Base-by-base conservation (phyloP, 2,888 invertebrate genomes). In the Chrysodeixis includens region DNA sequence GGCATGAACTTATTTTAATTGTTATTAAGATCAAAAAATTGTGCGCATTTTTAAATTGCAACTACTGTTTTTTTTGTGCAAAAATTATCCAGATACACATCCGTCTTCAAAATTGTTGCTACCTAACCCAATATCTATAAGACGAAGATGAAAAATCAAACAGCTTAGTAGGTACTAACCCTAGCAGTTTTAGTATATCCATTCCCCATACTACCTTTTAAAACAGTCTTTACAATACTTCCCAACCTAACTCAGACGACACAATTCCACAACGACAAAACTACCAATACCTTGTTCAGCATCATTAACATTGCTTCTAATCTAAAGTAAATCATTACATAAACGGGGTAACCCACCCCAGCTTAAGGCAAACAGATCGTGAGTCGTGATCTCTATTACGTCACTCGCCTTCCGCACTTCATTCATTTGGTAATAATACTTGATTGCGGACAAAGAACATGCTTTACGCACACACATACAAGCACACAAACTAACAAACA, bases 371-470 rank as follows among this genome's bases (percentile, higher is more conserved):
- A 46, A 61, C 58, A 52, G 59, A 54, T 66, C 63, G 66, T 76
- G 70, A 66, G 63, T 70, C 76, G 77, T 82, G 76, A 79, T 72
- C 57, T 51, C 53, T 40, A 74, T 87, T 83, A 85, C 85, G 86
- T 81, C 75, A 82, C 26, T 6, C 61, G 67, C 72, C 83, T 83
- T 86, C 84, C 86, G 87, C 74, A 84, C 72, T 85, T 83, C 87
- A 86, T 87, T 86, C 87, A 86, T 85, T 73, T 69, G 65, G 56
- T 72, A 81, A 67, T 74, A 74, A 71, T 79, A 75, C 56, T 64
- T 62, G 58, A 67, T 68, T 46, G 59, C 69, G 53, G 58, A 62
- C 62, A 77, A 73, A 73, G 66, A 57, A 57, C 52, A 20, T 40
- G 40, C 14, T 44, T 12, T 54, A 54, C n/a, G 54, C n/a, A 64